A percentile compares a stretch with the other conserved stretches of the same genome.
phyloP scores from a whole-genome alignment of 2,888 invertebrate species.

The Morpho deidamia region DNA sequence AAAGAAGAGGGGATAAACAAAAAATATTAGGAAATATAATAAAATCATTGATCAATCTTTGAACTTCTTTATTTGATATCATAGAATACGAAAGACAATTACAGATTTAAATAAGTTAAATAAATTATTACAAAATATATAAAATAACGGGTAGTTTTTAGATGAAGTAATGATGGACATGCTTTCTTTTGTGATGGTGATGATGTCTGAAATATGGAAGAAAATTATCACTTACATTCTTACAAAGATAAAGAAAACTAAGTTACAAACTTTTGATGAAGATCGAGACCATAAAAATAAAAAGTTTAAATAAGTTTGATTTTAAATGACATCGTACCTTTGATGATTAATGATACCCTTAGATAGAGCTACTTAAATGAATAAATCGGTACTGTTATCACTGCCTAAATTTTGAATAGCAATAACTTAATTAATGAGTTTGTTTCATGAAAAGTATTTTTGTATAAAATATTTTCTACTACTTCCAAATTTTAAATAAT shows the following conservation, averaged over 20 bases:
- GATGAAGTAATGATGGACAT: conserved; percentile 57
- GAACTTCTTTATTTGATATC: conserved; percentile 11
- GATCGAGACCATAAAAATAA: too few species aligned
- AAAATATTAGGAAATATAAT: conserved; percentile 3
- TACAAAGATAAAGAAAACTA: not conserved
- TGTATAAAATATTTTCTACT: too few species aligned
- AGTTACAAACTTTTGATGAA: too few species aligned
- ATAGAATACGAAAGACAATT: not conserved
- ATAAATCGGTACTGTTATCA: too few species aligned
- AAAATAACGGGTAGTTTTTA: conserved; percentile 29
- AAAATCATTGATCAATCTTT: conserved; percentile 12
- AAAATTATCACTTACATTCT: conserved; percentile 45
- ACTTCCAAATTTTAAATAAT: too few species aligned
- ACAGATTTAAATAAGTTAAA: not conserved
- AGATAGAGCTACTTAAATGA: too few species aligned
- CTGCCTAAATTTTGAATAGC: too few species aligned
- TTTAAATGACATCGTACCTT: too few species aligned
- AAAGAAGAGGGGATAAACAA: not conserved
- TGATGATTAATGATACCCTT: too few species aligned
- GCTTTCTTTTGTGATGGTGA: conserved; percentile 61
- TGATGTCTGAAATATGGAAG: conserved; percentile 63
- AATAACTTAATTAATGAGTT: too few species aligned
- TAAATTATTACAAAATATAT: not conserved
- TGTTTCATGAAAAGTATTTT: too few species aligned
- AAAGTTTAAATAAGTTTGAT: too few species aligned